phyloP scores from a whole-genome alignment of 2,113 vertebrate genomes.

The Hystrix cristata region DNA sequence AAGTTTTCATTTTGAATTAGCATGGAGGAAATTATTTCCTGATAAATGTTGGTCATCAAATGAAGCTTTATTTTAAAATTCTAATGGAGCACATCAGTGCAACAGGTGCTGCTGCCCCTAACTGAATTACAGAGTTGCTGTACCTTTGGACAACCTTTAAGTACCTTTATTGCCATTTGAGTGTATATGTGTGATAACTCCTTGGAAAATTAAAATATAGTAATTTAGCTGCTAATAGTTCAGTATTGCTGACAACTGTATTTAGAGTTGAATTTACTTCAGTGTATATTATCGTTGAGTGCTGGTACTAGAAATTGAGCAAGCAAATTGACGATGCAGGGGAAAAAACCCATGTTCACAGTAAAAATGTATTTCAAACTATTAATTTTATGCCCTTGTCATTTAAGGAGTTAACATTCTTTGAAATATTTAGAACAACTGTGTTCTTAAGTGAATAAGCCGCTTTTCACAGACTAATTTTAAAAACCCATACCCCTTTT shows the following conservation, averaged over 20 bases:
- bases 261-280: constrained; percentile 31
- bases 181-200: background rate
- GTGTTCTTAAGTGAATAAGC: constrained; percentile 24
- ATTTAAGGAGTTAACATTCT: constrained; percentile 45
- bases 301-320: background rate
- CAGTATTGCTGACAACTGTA: background rate
- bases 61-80: constrained; percentile 37
- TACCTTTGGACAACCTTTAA: background rate
- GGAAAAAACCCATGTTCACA: background rate
- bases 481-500: constrained; percentile 1
- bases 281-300: background rate
- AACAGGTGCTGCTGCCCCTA: constrained; percentile 23
- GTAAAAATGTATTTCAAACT: constrained; percentile 27
- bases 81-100: constrained; percentile 27
- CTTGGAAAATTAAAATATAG: constrained; percentile 16
- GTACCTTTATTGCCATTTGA: background rate
- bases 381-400: constrained; percentile 26
- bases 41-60: constrained; percentile 66
- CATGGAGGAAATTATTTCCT: constrained; percentile 44
- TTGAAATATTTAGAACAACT: constrained; percentile 40
- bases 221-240: background rate
- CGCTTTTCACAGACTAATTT: background rate
- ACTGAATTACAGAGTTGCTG: background rate
- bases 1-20: constrained; percentile 63
- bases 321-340: constrained; percentile 43